Percentiles rank a stretch among this genome's conserved stretches.
Conservation (phyloP, 2,888 invertebrate species). For the Scaptomyza caliginosa region DNA sequence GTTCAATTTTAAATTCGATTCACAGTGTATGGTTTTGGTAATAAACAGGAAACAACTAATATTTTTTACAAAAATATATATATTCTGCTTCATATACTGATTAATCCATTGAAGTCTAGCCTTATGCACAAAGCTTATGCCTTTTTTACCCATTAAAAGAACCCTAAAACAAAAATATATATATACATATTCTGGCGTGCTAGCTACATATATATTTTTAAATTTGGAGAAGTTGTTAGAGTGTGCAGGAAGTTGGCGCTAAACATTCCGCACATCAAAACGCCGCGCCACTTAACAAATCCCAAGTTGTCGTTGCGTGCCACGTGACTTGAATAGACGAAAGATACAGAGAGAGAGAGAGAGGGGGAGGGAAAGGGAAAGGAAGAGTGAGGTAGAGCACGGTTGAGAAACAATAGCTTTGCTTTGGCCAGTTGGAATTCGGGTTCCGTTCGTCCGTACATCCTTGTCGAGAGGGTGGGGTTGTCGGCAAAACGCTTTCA, state of each 20-base stretch:
- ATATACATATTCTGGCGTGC: slow-evolving; percentile 7
- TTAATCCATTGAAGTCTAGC: no score
- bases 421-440: slow-evolving; percentile 60
- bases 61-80: no score
- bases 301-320: slow-evolving; percentile 80
- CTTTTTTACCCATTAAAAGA: background rate
- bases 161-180: slow-evolving; percentile 10
- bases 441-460: slow-evolving; percentile 2
- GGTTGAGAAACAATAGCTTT: slow-evolving; percentile 67
- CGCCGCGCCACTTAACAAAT: slow-evolving; percentile 76
- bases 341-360: slow-evolving; percentile 1
- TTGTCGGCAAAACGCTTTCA: slow-evolving; percentile 75
- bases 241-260: slow-evolving; percentile 26
- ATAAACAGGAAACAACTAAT: no score
- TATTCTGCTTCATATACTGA: no score
- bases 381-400: background rate
- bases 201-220: background rate
- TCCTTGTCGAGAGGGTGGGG: background rate
- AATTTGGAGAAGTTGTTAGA: background rate
- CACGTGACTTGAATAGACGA: slow-evolving; percentile 70
- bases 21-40: no score
- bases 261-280: slow-evolving; percentile 70
- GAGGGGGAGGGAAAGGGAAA: no score
- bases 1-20: no score
- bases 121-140: background rate